Percentiles rank a stretch among this genome's conserved stretches.
Evolutionary conservation across 2,888 invertebrate species (phyloP).

Genomic region (Galerucella pusilla): DNA sequence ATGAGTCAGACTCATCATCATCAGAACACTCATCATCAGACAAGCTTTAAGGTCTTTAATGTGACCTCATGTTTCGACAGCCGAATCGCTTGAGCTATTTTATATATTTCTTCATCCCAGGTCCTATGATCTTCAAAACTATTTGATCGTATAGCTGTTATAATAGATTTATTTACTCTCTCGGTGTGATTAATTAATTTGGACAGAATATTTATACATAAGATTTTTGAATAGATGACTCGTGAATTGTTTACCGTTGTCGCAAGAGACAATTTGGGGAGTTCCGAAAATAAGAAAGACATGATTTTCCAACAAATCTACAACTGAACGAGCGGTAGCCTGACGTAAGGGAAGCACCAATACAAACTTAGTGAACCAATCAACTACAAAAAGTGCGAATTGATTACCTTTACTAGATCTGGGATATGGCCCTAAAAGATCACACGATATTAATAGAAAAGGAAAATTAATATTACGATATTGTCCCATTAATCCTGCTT

Average conservation of each 20-base stretch:
- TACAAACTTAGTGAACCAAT: conserved; percentile 30
- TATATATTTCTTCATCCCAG: too few species aligned
- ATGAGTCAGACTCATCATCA: too few species aligned
- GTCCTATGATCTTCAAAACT: conserved; percentile 36
- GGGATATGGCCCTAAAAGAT: conserved; percentile 43
- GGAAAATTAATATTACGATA: conserved; percentile 22
- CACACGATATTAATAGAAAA: conserved; percentile 38
- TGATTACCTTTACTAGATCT: conserved; percentile 33
- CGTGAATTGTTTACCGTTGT: too few species aligned
- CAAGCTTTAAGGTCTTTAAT: too few species aligned
- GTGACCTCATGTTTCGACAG: too few species aligned
- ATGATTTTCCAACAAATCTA: conserved; percentile 15
- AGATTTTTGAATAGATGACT: conserved; percentile 12
- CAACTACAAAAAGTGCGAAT: conserved; percentile 36
- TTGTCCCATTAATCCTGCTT: too few species aligned
- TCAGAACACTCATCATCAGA: too few species aligned
- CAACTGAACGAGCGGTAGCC: not conserved
- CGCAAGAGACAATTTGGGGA: too few species aligned
- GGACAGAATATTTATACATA: too few species aligned
- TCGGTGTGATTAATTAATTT: conserved; percentile 57
- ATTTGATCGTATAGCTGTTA: conserved; percentile 48
- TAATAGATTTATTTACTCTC: conserved; percentile 52
- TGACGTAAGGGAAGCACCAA: conserved; percentile 3
- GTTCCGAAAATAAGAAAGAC: too few species aligned
- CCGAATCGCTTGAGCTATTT: too few species aligned